Base-by-base conservation (phyloP, 2,888 invertebrate genomes). In the Oxycera nigricornis region DNA sequence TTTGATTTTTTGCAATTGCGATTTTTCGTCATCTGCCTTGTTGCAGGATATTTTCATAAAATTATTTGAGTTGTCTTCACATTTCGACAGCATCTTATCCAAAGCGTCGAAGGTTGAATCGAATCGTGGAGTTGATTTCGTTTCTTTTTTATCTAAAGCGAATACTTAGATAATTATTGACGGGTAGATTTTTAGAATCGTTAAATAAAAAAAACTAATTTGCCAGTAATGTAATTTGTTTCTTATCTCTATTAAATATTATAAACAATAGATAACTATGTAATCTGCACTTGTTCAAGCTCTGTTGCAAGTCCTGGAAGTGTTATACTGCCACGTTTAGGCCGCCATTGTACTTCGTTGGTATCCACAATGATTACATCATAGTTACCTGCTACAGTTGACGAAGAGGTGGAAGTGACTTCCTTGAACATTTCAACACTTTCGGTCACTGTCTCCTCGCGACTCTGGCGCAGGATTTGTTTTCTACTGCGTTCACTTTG, bases 281-380 rank as follows among this genome's bases (percentile, higher is more conserved):
- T 74, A 50, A 77, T 73, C 26, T 74, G 59, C n/a, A 76, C 70
- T 46, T 74, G 46, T 35, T 77, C 77, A 14, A 77, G 30, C 62
- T 77, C 77, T 22, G 65, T 62, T 2, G 75, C 46, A 20, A 77
- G 39, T 22, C 76, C 77, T 2, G 77, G 75, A 22, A 77, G 59
- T 30, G 77, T 31, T 61, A 77, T 73, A 46, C 77, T 77, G 20
- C 77, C 77, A 9, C 77, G 65, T 72, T 77, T 77, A 17, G 77
- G 77, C 1, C 77, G 61, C 77, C 77, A 77, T 50, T 74, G 72
- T 9, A 77, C 73, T n/a, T 73, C 57, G 24, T 61, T 70, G 1
- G 55, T 55, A 30, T 72, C 52, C 50, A 72, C 74, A 17, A 73
- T 41, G 17, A 73, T 39, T 11, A 73, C 31, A 2, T 65, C 65